Evolutionary conservation across 2,888 invertebrate species (phyloP).

Genomic region (Selenia dentaria): DNA sequence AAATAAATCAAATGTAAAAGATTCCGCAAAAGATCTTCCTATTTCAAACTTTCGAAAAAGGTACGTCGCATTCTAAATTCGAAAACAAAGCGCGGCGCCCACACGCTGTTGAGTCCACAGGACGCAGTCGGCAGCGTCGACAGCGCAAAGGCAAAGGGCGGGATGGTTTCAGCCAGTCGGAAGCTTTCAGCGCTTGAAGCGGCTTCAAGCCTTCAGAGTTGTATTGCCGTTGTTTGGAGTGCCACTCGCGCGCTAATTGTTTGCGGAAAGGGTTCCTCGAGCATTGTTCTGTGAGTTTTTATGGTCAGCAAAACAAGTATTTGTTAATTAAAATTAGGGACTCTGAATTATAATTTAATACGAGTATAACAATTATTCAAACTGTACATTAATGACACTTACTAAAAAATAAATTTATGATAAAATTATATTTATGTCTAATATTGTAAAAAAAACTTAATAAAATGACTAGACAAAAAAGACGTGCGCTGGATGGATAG

Average conservation of each 20-base stretch:
- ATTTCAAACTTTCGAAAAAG: not conserved
- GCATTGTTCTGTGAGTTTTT: slow-evolving; percentile 72
- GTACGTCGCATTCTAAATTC: not conserved
- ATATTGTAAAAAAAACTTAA: too few relatives aligned
- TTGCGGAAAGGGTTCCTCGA: slow-evolving; percentile 81
- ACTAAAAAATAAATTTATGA: too few relatives aligned
- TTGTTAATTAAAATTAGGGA: too few relatives aligned
- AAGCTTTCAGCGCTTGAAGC: slow-evolving; percentile 53
- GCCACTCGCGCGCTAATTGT: slow-evolving; percentile 80
- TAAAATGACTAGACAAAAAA: too few relatives aligned
- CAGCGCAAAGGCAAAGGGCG: slow-evolving; percentile 70
- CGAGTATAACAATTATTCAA: too few relatives aligned
- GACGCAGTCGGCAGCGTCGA: slow-evolving; percentile 39
- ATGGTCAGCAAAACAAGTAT: slow-evolving; percentile 55
- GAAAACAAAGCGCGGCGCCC: slow-evolving; percentile 56
- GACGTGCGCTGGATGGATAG: too few relatives aligned
- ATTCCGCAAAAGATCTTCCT: too few relatives aligned
- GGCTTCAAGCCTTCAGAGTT: slow-evolving; percentile 45
- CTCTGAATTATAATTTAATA: too few relatives aligned
- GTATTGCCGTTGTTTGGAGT: slow-evolving; percentile 77
- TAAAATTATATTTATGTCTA: too few relatives aligned
- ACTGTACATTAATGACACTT: too few relatives aligned
- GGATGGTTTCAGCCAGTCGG: slow-evolving; percentile 71
- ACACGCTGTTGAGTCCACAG: slow-evolving; percentile 59
- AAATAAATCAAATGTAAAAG: too few relatives aligned